Evolutionary conservation across 2,888 invertebrate species (phyloP), one percentile per base, ranked within the genome.

Genomic region (Syrphus vitripennis): DNA sequence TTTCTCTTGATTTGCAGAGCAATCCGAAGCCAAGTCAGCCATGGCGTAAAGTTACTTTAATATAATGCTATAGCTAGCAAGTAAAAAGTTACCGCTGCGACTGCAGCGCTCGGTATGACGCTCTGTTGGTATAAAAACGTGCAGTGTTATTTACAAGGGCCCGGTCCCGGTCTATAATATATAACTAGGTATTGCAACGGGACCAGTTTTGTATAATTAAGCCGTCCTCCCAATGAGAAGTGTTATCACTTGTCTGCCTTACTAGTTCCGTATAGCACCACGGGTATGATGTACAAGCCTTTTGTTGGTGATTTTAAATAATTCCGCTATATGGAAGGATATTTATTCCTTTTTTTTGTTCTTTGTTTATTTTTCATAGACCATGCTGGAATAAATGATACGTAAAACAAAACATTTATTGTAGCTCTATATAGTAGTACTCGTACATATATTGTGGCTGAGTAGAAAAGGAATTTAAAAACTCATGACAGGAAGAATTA

Each of bases 1-100:
- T 86, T 82, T 70, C 82, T 86, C 74, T 63, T 82, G 82, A 78
- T 81, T 82, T 77, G 76, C 75, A 45, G 37, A 81, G 37, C 80
- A 76, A 61, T 63, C 48, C 61, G 40, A 77, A 81, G 72, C 42
- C 76, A 76, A 84, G 76, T 76, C 81, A 76, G 75, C 70, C 59
- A 63, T 72, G 75, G 59, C 45, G 72, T 72, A 72, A 70, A 76
- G 84, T 76, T 81, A 69, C 59, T 77, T 53, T 55, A 48, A 78
- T 55, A 37, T 82, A 57, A 63, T 34, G 21, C 42, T 26, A 34
- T n/a, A n/a, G n/a, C n/a, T 24, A 70, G 67, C 42, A 21, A 57
- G 61, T 12, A 65, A 65, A 65, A 65, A 63, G 6, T 5, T 63
- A 29, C 42, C 40, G 24, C 40, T 34, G 26, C n/a, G n/a, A 21